Evolutionary conservation across 2,888 invertebrate genomes (phyloP).

Genomic region (Erannis defoliaria): DNA sequence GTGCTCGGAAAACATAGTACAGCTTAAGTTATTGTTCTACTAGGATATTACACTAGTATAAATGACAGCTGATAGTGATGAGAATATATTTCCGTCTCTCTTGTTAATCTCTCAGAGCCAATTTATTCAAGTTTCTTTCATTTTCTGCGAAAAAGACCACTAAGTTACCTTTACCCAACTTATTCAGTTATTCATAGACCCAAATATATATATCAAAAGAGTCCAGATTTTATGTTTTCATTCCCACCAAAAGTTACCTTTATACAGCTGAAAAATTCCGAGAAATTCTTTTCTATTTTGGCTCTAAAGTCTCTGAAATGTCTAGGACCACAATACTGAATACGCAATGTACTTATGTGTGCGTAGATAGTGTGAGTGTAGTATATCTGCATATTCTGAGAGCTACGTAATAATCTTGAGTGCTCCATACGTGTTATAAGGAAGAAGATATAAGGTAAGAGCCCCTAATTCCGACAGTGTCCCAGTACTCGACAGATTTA

Average conservation of each 20-base stretch:
- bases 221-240: background rate
- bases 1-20: no score
- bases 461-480: no score
- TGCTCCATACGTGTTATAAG: conserved; percentile 43
- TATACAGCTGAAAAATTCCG: background rate
- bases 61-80: no score
- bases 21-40: no score
- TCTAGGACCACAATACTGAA: conserved; percentile 19
- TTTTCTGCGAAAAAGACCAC: no score
- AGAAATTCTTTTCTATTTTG: conserved; percentile 4
- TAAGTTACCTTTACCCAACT: background rate
- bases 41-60: no score
- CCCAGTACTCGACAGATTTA: no score
- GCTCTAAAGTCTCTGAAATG: conserved; percentile 22
- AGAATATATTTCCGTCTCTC: no score
- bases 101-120: no score
- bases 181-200: background rate
- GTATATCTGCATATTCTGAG: conserved; percentile 43
- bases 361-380: background rate
- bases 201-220: background rate
- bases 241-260: conserved; percentile 5
- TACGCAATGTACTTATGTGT: conserved; percentile 11
- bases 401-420: conserved; percentile 49
- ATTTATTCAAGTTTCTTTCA: no score
- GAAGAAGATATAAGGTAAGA: conserved; percentile 1